Conservation (phyloP, 2,888 invertebrate species). For the Noctua comes region DNA sequence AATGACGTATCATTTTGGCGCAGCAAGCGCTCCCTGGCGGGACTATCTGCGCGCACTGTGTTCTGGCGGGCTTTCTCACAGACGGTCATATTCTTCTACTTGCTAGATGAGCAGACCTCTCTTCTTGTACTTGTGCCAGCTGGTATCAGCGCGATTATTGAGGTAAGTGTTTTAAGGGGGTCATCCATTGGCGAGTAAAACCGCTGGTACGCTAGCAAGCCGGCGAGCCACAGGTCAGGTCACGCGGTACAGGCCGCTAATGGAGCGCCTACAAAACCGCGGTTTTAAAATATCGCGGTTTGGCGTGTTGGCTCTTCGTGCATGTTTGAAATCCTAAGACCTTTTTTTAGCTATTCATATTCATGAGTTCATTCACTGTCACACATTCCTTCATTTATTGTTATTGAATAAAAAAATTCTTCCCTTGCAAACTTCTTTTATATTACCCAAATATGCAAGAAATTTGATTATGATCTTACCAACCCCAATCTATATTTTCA, state of each 20-base stretch:
- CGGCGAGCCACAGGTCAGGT: no score
- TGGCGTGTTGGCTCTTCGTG: no score
- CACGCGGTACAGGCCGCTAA: no score
- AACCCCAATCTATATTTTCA: background rate
- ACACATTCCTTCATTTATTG: background rate
- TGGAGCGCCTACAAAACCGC: no score
- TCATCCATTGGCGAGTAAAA: no score
- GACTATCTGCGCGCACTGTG: slow-evolving; percentile 96
- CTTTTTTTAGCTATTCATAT: background rate
- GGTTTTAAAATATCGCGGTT: no score
- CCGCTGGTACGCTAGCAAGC: no score
- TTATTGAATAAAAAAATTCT: background rate
- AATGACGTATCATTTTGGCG: slow-evolving; percentile 99
- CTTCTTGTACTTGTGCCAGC: slow-evolving; percentile 96
- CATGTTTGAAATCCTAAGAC: no score
- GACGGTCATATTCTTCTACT: slow-evolving; percentile 96
- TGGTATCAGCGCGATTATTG: slow-evolving; percentile 96
- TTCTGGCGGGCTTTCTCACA: slow-evolving; percentile 98
- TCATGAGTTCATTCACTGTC: background rate
- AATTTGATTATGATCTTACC: background rate
- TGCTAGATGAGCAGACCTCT: slow-evolving; percentile 97
- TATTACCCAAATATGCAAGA: background rate
- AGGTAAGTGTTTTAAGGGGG: slow-evolving; percentile 89
- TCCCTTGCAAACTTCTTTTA: background rate
- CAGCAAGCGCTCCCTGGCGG: slow-evolving; percentile 95